Evolutionary conservation across 2,888 invertebrate genomes (phyloP).

Genomic region (Pimpla rufipes): DNA sequence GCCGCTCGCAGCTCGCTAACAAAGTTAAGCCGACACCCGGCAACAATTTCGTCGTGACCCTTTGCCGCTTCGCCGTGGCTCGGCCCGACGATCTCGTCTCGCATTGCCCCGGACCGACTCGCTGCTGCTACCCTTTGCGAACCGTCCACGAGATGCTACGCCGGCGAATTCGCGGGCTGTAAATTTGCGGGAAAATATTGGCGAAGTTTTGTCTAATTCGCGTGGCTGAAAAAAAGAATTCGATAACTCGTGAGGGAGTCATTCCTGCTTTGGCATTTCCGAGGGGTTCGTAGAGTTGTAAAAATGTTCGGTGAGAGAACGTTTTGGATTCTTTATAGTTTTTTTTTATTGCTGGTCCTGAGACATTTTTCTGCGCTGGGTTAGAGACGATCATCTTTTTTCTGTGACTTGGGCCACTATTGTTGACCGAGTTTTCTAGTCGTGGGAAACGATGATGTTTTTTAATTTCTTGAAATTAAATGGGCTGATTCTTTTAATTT

Average conservation of each 20-base stretch:
- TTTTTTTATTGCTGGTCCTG: background rate
- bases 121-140: slow-evolving; percentile 35
- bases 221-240: background rate
- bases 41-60: slow-evolving; percentile 54
- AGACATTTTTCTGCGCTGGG: background rate
- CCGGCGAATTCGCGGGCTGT: slow-evolving; percentile 1
- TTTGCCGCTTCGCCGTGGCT: background rate
- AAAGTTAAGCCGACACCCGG: slow-evolving; percentile 66
- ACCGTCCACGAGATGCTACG: background rate
- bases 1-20: slow-evolving; percentile 53
- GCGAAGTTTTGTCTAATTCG: slow-evolving; percentile 8
- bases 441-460: too few species aligned
- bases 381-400: background rate
- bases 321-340: background rate
- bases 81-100: background rate
- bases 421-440: too few species aligned
- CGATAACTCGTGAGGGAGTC: background rate
- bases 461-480: too few species aligned
- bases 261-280: background rate
- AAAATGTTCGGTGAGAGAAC: background rate
- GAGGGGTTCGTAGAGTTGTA: background rate
- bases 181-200: slow-evolving; percentile 32
- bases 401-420: too few species aligned
- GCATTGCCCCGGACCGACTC: too few species aligned
- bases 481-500: too few species aligned